Conservation (phyloP, 64 coral and sea anemone genomes). For the Porites lutea region DNA sequence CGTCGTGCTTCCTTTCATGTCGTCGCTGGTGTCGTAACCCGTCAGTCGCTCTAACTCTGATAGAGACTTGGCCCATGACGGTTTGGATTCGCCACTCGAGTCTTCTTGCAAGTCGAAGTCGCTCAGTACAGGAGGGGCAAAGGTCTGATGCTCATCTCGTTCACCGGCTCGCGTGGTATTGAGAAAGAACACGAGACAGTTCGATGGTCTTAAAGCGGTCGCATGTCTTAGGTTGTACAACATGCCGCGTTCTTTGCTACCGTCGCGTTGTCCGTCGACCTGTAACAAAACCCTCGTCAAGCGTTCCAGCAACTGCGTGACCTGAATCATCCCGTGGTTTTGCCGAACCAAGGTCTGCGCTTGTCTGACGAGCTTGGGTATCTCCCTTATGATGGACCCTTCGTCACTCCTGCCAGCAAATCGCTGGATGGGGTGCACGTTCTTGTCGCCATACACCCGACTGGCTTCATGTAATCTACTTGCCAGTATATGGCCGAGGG, state of each 20-base stretch:
- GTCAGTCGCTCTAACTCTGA: neutral
- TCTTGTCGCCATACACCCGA: neutral
- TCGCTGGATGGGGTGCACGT: neutral
- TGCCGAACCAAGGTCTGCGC: neutral
- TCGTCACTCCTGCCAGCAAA: neutral
- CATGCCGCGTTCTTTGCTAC: neutral
- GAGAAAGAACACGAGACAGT: neutral
- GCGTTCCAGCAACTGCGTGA: neutral
- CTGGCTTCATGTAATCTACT: neutral
- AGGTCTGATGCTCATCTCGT: neutral
- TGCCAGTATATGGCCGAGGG: neutral
- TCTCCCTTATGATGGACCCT: neutral
- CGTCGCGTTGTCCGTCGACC: neutral
- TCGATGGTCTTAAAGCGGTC: neutral
- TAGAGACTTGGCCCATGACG: neutral
- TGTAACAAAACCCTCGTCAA: neutral
- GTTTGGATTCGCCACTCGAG: neutral
- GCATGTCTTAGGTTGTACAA: slow-evolving; percentile 2
- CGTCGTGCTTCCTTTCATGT: neutral
- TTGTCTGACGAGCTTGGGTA: neutral
- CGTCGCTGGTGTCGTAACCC: neutral
- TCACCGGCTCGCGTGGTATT: neutral
- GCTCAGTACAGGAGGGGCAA: neutral
- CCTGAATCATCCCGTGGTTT: neutral
- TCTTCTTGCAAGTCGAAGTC: neutral